Conservation (phyloP, 2,113 vertebrate species). For the Oryzias celebensis region DNA sequence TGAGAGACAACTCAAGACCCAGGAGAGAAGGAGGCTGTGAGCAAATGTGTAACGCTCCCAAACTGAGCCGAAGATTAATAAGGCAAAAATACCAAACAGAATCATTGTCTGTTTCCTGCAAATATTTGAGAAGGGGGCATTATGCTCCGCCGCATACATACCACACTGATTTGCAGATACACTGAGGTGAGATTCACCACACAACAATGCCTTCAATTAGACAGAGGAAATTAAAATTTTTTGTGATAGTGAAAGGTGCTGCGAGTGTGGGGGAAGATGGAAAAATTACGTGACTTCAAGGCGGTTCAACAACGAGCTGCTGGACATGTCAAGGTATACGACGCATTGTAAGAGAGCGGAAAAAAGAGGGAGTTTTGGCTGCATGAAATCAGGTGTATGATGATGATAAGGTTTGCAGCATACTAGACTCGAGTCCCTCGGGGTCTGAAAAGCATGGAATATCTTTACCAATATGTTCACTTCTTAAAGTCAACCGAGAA, state of each 20-base stretch:
- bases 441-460: neutral
- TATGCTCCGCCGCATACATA: slow-evolving; percentile 29
- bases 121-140: slow-evolving; percentile 26
- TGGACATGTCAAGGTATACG: slow-evolving; percentile 2
- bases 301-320: slow-evolving; percentile 12
- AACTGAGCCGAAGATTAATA: slow-evolving; percentile 9
- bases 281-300: slow-evolving; percentile 30
- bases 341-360: neutral
- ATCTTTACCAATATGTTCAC: no score
- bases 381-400: slow-evolving; percentile 29
- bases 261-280: slow-evolving; percentile 55
- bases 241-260: slow-evolving; percentile 42
- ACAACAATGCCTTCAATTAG: slow-evolving; percentile 45
- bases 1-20: slow-evolving; percentile 63
- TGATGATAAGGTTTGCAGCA: slow-evolving; percentile 32
- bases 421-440: no score
- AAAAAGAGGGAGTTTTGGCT: slow-evolving; percentile 9
- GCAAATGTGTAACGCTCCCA: slow-evolving; percentile 40
- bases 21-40: slow-evolving; percentile 45
- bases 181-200: slow-evolving; percentile 27
- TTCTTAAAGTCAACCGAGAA: no score
- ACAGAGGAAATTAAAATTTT: slow-evolving; percentile 41
- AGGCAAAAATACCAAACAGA: slow-evolving; percentile 36
- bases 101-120: slow-evolving; percentile 19
- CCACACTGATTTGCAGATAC: slow-evolving; percentile 36